Evolutionary conservation across 2,113 vertebrate species (phyloP), one percentile per base, ranked within the genome.

Genomic region (Pangasianodon gigas): DNA sequence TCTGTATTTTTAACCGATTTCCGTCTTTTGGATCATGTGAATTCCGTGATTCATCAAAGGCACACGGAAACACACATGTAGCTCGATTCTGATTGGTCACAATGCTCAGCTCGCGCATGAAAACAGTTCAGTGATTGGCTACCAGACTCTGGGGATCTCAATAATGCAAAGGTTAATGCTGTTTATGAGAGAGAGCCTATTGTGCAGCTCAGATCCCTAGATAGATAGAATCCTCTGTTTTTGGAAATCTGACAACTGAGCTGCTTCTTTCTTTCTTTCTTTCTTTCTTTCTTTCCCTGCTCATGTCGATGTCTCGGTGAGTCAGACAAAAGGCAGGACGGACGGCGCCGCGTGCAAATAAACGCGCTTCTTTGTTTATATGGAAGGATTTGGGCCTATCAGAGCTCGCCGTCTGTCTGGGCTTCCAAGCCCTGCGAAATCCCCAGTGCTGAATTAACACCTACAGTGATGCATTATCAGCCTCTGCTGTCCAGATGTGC

Each of bases 301-400:
- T 58, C 81, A 37, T 83, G 82, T 84, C 21, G 26, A 71, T 74
- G 65, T 51, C 69, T 75, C 81, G 8, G 52, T 89, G 88, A 60
- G 52, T 89, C 67, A 89, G 81, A 85, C 88, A 58, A 14, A 62
- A 60, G 67, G 37, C 67, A 44, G 69, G 67, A 74, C 77, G 14
- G 29, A 41, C 62, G 60, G 80, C 24, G 18, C 48, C 14, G 79
- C 46, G 26, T 74, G 79, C 80, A 71, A 37, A 54, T 41, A 69
- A 67, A 71, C 29, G 21, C 9, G 32, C 13, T 83, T 29, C 67
- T 77, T 89, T 89, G 88, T 89, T 89, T 60, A 85, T 84, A n/a
- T 46, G 32, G 77, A 48, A 48, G 46, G 81, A n/a, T 26, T 5
- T 2, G 51, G 48, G 52, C 51, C 85, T 77, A 24, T 44, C 32